phyloP scores from a whole-genome alignment of 1,140 invertebrate species.

The Pseudomyrmex gracilis region DNA sequence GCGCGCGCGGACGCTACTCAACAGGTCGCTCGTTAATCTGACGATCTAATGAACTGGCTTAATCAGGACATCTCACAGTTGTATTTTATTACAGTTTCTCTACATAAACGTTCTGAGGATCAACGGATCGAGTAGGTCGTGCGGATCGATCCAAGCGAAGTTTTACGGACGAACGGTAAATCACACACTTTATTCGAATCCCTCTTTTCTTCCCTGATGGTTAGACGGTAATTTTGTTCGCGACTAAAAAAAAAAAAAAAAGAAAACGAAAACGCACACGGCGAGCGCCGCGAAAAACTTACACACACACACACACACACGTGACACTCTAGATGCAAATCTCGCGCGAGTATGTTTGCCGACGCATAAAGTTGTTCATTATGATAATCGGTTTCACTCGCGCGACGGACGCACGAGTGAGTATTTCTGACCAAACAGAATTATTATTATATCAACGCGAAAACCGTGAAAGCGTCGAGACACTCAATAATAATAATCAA shows the following conservation, averaged over 20 bases:
- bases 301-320: not conserved
- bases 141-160: not conserved
- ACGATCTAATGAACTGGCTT: conserved; percentile 26
- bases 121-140: not conserved
- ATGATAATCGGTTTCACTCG: conserved; percentile 41
- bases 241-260: not conserved
- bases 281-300: not conserved
- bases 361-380: conserved; percentile 56
- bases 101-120: conserved; percentile 14
- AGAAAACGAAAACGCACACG: not conserved
- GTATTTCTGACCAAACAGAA: conserved; percentile 22
- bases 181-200: conserved; percentile 39
- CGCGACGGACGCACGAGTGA: not conserved
- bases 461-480: conserved; percentile 36
- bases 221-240: conserved; percentile 20
- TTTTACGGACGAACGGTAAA: conserved; percentile 35
- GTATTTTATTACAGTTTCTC: not conserved
- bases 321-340: conserved; percentile 35
- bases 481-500: conserved; percentile 39
- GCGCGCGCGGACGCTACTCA: not conserved
- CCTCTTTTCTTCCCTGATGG: not conserved
- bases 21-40: conserved; percentile 39
- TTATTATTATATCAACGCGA: conserved; percentile 44
- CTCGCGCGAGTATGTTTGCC: conserved; percentile 33
- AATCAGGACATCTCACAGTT: not conserved